Conservation (phyloP, 2,888 invertebrate genomes). For the Trilocha varians region DNA sequence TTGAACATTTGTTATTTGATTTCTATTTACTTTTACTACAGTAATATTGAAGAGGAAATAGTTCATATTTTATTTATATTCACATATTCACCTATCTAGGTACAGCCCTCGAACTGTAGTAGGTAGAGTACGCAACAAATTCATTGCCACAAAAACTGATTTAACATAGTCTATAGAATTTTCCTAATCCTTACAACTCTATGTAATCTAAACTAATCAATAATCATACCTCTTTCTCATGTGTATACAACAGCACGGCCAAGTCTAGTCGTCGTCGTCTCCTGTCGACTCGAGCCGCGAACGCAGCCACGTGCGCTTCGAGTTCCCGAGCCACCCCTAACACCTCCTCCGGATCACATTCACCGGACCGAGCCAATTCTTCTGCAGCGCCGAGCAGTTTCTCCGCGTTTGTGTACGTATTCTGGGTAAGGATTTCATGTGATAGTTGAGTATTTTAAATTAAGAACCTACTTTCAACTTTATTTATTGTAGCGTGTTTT, state of each 20-base stretch:
- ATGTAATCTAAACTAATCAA: neutral
- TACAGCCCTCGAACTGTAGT: too few species aligned
- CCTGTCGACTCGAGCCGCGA: slow-evolving; percentile 93
- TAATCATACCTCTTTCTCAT: slow-evolving; percentile 88
- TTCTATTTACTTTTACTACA: too few species aligned
- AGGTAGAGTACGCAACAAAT: too few species aligned
- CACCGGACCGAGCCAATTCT: slow-evolving; percentile 95
- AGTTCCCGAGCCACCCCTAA: slow-evolving; percentile 94
- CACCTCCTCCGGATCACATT: slow-evolving; percentile 97
- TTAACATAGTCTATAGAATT: too few species aligned
- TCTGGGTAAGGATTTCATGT: slow-evolving; percentile 73
- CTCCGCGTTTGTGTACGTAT: slow-evolving; percentile 98
- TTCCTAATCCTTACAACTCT: neutral
- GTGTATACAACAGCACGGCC: slow-evolving; percentile 95
- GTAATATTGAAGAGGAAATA: too few species aligned
- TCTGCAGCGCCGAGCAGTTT: slow-evolving; percentile 96
- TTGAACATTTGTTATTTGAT: too few species aligned
- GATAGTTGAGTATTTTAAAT: too few species aligned
- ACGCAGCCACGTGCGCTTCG: slow-evolving; percentile 94
- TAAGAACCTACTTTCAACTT: too few species aligned
- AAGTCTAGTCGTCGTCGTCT: slow-evolving; percentile 91
- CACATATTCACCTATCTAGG: too few species aligned
- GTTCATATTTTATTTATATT: too few species aligned
- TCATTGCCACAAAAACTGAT: too few species aligned
- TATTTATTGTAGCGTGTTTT: too few species aligned